Conservation (phyloP, 2,113 vertebrate genomes). For the Pelodiscus sinensis region DNA sequence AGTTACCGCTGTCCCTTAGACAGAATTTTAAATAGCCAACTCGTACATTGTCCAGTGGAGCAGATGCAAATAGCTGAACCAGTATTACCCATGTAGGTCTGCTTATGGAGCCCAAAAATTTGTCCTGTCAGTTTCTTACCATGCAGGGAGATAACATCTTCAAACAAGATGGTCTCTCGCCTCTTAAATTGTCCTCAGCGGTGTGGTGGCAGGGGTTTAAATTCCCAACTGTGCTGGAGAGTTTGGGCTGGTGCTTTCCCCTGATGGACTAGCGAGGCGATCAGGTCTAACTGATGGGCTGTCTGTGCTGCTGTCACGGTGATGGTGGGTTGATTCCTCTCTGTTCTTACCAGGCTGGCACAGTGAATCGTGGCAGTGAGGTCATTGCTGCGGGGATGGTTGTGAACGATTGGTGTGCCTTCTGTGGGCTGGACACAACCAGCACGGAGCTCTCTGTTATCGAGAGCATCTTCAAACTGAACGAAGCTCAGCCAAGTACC, state of each 20-base stretch:
- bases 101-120: neutral
- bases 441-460: conserved; percentile 97
- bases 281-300: fast-evolving
- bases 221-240: neutral
- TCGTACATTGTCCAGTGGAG: neutral
- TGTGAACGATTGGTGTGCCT: conserved; percentile 97
- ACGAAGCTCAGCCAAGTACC: conserved; percentile 91
- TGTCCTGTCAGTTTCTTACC: neutral
- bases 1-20: neutral
- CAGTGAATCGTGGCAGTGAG: conserved; percentile 96
- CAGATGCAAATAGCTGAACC: neutral
- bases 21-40: neutral
- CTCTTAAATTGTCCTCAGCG: neutral
- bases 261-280: fast-evolving
- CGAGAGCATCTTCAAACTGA: conserved; percentile 94
- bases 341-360: conserved; percentile 85
- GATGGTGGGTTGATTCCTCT: neutral
- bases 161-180: neutral
- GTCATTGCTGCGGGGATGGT: conserved; percentile 97
- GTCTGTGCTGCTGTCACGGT: fast-evolving
- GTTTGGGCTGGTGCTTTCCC: neutral
- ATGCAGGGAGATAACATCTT: neutral
- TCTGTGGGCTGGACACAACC: conserved; percentile 96
- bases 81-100: neutral
- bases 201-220: neutral